These are phyloP conservation scores for Hiodon tergisus DNA, from an alignment of 2,113 vertebrate species.

Conservation along the genomic window DNA sequence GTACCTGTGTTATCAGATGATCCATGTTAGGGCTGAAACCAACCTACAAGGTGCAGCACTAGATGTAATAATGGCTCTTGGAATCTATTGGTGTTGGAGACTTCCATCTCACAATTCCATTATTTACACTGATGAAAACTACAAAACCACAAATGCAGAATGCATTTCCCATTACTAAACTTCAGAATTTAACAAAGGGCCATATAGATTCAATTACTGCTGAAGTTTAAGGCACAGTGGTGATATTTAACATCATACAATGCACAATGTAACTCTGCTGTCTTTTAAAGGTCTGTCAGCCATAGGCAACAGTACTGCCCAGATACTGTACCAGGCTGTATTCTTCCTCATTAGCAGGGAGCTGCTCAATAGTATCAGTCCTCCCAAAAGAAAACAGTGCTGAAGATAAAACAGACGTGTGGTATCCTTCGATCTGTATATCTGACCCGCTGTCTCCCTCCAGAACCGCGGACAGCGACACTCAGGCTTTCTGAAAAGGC, in stretches of 20 bases:
- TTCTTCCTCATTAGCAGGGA: conserved; percentile 26
- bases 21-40: no score
- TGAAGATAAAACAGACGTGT: neutral
- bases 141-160: neutral
- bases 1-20: no score
- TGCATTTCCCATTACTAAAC: neutral
- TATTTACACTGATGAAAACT: neutral
- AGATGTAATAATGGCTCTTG: no score
- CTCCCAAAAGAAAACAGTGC: conserved; percentile 6
- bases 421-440: neutral
- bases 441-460: neutral
- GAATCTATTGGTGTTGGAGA: no score
- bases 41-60: no score
- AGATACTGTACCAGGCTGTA: neutral
- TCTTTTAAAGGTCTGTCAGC: neutral
- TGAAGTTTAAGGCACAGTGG: neutral
- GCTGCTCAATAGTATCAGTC: conserved; percentile 12
- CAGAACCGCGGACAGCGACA: neutral
- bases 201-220: neutral
- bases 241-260: neutral
- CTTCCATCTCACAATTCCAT: no score
- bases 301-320: neutral
- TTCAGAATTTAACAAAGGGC: neutral
- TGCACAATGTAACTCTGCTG: neutral
- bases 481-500: conserved; percentile 8